These are phyloP conservation scores for Blastobasis lacticolella DNA, from an alignment of 2,888 invertebrate species.

Conservation along the genomic window DNA sequence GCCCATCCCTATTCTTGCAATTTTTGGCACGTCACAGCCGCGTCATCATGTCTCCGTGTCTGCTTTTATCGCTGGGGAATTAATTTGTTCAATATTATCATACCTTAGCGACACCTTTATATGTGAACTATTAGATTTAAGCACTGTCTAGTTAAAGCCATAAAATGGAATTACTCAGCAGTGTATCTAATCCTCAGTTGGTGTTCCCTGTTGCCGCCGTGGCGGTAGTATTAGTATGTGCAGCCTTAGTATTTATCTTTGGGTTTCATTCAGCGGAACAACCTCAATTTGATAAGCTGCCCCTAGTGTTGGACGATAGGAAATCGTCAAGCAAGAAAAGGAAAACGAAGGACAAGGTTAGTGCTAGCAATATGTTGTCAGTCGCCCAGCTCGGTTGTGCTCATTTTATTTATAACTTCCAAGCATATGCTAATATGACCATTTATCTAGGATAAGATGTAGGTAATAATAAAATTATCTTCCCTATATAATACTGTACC, in stretches of 20 bases:
- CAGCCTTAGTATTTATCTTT: slow-evolving; percentile 83
- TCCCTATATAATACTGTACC: no score
- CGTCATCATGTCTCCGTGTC: slow-evolving; percentile 79
- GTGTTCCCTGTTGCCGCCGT: slow-evolving; percentile 73
- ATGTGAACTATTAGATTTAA: slow-evolving; percentile 57
- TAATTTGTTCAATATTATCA: slow-evolving; percentile 69
- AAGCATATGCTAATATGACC: slow-evolving; percentile 44
- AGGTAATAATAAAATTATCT: no score
- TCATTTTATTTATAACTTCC: slow-evolving; percentile 70
- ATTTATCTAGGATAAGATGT: no score
- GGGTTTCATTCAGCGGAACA: slow-evolving; percentile 87
- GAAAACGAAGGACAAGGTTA: slow-evolving; percentile 82
- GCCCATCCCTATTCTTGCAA: slow-evolving; percentile 34
- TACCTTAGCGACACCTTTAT: slow-evolving; percentile 62
- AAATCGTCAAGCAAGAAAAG: slow-evolving; percentile 80
- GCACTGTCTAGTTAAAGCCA: slow-evolving; percentile 37
- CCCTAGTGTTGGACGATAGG: slow-evolving; percentile 76
- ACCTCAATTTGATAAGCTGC: slow-evolving; percentile 85
- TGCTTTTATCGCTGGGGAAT: slow-evolving; percentile 68
- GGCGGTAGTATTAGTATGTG: slow-evolving; percentile 80
- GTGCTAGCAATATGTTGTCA: slow-evolving; percentile 35
- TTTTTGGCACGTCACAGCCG: slow-evolving; percentile 79
- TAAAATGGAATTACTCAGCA: slow-evolving; percentile 76
- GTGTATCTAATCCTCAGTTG: slow-evolving; percentile 74
- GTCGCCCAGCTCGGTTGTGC: slow-evolving; percentile 40